Evolutionary conservation across 2,113 vertebrate genomes (phyloP).

Genomic region (Nicator chloris): DNA sequence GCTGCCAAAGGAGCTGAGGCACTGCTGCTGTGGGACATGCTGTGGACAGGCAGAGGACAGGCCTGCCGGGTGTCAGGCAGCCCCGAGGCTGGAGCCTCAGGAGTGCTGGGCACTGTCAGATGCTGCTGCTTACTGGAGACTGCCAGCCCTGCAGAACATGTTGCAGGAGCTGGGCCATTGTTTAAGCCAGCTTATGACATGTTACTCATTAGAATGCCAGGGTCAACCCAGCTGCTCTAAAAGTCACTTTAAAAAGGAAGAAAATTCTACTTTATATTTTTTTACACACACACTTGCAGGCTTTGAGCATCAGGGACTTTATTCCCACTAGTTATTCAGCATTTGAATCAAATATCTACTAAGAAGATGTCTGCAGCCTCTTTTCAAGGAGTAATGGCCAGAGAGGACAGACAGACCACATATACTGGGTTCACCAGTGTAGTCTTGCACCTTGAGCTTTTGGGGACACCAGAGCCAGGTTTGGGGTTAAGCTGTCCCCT

Average conservation of each 20-base stretch:
- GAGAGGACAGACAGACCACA: not conserved
- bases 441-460: not conserved
- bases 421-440: rapidly evolving
- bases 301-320: not conserved
- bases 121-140: not conserved
- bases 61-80: not conserved
- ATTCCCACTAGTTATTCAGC: not conserved
- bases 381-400: not conserved
- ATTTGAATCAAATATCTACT: not conserved
- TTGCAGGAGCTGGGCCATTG: not conserved
- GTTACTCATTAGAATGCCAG: not conserved
- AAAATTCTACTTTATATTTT: not conserved
- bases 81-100: not conserved
- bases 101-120: rapidly evolving
- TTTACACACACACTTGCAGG: not conserved
- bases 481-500: not conserved
- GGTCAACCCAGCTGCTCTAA: not conserved
- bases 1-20: not conserved
- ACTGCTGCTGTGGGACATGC: not conserved
- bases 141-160: rapidly evolving
- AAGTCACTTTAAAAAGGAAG: not conserved
- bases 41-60: rapidly evolving
- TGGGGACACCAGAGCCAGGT: rapidly evolving
- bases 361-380: not conserved
- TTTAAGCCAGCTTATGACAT: not conserved